Percentiles rank a stretch among this genome's conserved stretches.
These are phyloP conservation scores for Eufriesea mexicana DNA, from an alignment of 1,140 invertebrate genomes.

Conservation along the genomic window DNA sequence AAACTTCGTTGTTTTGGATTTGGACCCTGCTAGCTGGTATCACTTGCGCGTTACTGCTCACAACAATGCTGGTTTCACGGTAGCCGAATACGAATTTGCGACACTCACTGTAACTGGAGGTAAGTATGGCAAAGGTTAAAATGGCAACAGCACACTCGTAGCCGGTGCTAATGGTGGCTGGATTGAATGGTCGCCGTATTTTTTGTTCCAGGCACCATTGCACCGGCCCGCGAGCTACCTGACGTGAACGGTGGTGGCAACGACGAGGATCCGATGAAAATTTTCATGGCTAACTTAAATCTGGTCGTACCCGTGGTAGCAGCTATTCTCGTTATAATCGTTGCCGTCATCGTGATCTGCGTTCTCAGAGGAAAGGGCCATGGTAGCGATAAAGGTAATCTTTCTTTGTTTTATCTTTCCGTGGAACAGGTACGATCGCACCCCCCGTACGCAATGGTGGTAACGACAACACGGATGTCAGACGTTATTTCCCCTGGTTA, in stretches of 20 bases:
- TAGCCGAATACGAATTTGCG: slow-evolving; percentile 96
- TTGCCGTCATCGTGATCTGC: slow-evolving; percentile 95
- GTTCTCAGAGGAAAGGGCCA: slow-evolving; percentile 91
- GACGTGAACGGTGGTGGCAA: slow-evolving; percentile 84
- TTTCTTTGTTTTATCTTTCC: slow-evolving; percentile 58
- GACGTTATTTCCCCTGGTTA: slow-evolving; percentile 89
- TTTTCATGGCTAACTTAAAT: slow-evolving; percentile 93
- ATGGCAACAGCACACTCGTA: slow-evolving; percentile 66
- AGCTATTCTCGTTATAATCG: slow-evolving; percentile 94
- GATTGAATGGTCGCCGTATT: slow-evolving; percentile 64
- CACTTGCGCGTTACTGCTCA: slow-evolving; percentile 95
- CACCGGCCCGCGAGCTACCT: slow-evolving; percentile 92
- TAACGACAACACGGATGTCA: slow-evolving; percentile 83
- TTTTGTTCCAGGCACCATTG: slow-evolving; percentile 95
- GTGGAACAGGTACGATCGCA: slow-evolving; percentile 88
- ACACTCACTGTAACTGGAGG: slow-evolving; percentile 97
- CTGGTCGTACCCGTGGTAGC: slow-evolving; percentile 96
- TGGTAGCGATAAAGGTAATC: slow-evolving; percentile 90
- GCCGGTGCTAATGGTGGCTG: slow-evolving; percentile 81
- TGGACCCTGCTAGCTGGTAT: slow-evolving; percentile 97
- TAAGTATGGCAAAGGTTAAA: slow-evolving; percentile 79
- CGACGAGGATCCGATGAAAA: slow-evolving; percentile 90
- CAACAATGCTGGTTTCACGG: slow-evolving; percentile 97
- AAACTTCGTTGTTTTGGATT: slow-evolving; percentile 94
- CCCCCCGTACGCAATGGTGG: slow-evolving; percentile 87